Base-by-base conservation (phyloP, 2,113 vertebrate genomes). In the Siphamia tubifer region DNA sequence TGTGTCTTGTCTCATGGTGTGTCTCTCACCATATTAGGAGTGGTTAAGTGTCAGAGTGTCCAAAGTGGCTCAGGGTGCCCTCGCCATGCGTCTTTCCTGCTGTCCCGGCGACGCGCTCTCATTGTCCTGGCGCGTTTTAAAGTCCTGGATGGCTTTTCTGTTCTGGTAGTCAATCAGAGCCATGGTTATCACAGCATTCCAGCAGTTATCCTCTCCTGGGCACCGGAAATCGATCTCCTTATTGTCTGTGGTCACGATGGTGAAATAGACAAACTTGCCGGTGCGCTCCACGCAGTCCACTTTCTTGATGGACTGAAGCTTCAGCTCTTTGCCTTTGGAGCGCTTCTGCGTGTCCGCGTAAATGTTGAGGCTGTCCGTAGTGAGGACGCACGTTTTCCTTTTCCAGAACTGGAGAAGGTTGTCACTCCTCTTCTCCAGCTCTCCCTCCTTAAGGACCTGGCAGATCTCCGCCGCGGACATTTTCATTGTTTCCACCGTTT, bases 211-310 rank as follows among this genome's bases (percentile, higher is more conserved):
- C 84, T 96, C 94, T 36, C 91, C 94, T 0, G 94, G 72, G 87
- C 96, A 98, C 83, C 97, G 92, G 92, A 99, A 99, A 82, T 99
- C 96, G 76, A 98, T 98, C 91, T 99, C 96, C 84, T 96, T 96
- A 82, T 93, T 90, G 88, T 97, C 95, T 8, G 93, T 96, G 79
- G 97, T 99, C 28, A 99, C 97, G 74, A 99, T 95, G 82, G 97
- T 98, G 93, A 98, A 99, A 87, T 98, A 99, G 83, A 98, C 91
- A 90, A 97, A 96, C 83, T 95, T 98, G 83, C 94, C 94, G 34
- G 95, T 98, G 87, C 94, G 93, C 92, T 98, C 96, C 92, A 99
- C 97, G 79, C 96, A 97, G 91, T 99, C 97, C 90, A 99, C 93
- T 71, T 96, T 98, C 83, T 90, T 91, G 79, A 98, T 95, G 85